Base-by-base conservation (phyloP, 2,888 invertebrate genomes). In the Melanostoma scalare region DNA sequence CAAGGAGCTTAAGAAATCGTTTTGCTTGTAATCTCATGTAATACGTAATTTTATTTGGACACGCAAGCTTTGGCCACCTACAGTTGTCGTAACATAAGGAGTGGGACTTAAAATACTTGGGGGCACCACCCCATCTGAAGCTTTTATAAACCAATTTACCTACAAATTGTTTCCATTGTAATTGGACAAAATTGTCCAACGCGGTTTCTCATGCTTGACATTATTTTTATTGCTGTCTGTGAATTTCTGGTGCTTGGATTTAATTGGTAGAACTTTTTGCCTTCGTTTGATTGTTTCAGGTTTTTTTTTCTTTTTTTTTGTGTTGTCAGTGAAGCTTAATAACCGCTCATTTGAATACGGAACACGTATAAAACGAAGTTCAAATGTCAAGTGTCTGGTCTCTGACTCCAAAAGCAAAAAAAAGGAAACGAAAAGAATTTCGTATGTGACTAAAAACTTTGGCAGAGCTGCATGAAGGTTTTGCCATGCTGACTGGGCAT, bases 151-250 rank as follows among this genome's bases (percentile, higher is more conserved):
- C 40, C 65, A 38, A 65, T 80, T 80, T 61, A 3, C 4, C 20
- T 71, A 65, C 80, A 74, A 75, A 80, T 80, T 80, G 52, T 38
- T 56, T 52, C 33, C 42, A 60, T 58, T 71, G 60, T 56, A 75
- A 58, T 63, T 44, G 74, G 63, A 63, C 38, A 50, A 50, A 63
- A 50, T 63, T 63, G 50, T 50, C 63, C 48, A 31, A 38, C 38
- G 48, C 50, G 63, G 38, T 63, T 50, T 50, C 48, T 50, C 63
- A 63, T 50, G 63, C 63, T 38, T 63, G 63, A 63, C 63, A 50
- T 48, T 50, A 36, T 38, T 63, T 63, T 63, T 63, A 50, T 50
- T 50, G 63, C 31, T 35, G 50, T 44, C 20, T 20, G 20, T 48
- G 53, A 53, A 53, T 35, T 35, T 35, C 53, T 53, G 35, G 33